These are phyloP conservation scores for Pyrocephalus nanus DNA, from an alignment of 2,797 vertebrate genomes.

Conservation along the genomic window DNA sequence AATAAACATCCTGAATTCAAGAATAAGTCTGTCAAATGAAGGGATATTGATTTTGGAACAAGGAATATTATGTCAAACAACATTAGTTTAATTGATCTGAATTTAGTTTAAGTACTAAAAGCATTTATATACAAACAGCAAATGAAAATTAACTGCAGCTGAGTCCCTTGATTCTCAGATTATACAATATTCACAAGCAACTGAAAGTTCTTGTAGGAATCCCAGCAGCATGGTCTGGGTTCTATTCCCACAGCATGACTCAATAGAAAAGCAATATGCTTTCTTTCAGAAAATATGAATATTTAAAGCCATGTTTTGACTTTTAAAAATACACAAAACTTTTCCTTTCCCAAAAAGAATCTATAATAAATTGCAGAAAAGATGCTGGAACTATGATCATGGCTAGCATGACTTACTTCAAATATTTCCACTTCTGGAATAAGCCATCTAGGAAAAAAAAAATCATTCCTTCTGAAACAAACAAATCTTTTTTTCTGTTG, in stretches of 20 bases:
- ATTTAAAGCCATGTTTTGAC: constrained; percentile 75
- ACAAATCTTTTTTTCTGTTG: background rate
- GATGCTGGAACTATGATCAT: background rate
- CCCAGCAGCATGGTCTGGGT: constrained; percentile 39
- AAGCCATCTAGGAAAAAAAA: background rate
- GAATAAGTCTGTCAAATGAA: constrained; percentile 82
- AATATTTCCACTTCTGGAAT: constrained; percentile 9
- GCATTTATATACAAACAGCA: constrained; percentile 83
- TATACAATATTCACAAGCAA: constrained; percentile 49
- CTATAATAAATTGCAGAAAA: constrained; percentile 57
- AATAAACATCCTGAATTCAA: constrained; percentile 86
- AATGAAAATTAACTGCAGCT: constrained; percentile 84
- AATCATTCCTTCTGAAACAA: background rate
- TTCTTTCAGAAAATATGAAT: constrained; percentile 77
- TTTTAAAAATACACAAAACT: constrained; percentile 80
- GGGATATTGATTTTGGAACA: constrained; percentile 86
- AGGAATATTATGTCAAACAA: constrained; percentile 83
- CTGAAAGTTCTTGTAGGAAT: constrained; percentile 51
- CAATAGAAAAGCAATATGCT: constrained; percentile 79
- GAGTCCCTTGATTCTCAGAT: constrained; percentile 69
- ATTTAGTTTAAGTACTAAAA: constrained; percentile 86
- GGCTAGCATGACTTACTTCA: background rate
- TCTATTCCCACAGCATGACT: constrained; percentile 66
- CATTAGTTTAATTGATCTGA: constrained; percentile 85
- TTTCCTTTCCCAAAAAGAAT: constrained; percentile 69